A percentile compares a stretch with the other conserved stretches of the same genome.
These are phyloP conservation scores for Limnothrissa miodon DNA, from an alignment of 2,113 vertebrate species.

Conservation along the genomic window DNA sequence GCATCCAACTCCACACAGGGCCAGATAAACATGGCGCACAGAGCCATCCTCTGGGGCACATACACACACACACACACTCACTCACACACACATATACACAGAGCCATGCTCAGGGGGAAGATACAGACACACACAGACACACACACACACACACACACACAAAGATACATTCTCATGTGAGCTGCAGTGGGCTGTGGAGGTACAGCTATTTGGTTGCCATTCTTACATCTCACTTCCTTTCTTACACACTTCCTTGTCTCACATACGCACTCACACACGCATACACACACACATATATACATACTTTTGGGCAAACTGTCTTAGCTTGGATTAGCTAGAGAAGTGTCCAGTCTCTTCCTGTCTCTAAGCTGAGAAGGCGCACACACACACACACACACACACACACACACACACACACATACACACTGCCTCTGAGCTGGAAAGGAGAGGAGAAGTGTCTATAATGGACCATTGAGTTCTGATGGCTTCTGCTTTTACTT, in stretches of 20 bases:
- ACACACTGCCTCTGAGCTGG: background rate
- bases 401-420: background rate
- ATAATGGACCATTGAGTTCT: background rate
- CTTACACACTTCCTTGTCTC: background rate
- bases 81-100: no score
- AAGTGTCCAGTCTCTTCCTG: background rate
- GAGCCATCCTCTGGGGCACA: no score
- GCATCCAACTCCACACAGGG: background rate
- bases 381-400: background rate
- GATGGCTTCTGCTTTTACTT: slow-evolving; percentile 18
- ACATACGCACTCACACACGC: background rate
- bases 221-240: background rate
- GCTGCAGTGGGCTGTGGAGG: slow-evolving; percentile 26
- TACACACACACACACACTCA: no score
- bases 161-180: background rate
- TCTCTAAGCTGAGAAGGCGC: background rate
- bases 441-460: background rate
- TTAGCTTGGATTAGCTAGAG: slow-evolving; percentile 12
- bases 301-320: background rate
- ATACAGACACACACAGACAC: no score
- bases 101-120: no score
- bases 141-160: no score
- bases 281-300: background rate
- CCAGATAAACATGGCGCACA: background rate
- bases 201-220: slow-evolving; percentile 23